Evolutionary conservation across 2,113 vertebrate genomes (phyloP).

Genomic region (Elaphurus davidianus): DNA sequence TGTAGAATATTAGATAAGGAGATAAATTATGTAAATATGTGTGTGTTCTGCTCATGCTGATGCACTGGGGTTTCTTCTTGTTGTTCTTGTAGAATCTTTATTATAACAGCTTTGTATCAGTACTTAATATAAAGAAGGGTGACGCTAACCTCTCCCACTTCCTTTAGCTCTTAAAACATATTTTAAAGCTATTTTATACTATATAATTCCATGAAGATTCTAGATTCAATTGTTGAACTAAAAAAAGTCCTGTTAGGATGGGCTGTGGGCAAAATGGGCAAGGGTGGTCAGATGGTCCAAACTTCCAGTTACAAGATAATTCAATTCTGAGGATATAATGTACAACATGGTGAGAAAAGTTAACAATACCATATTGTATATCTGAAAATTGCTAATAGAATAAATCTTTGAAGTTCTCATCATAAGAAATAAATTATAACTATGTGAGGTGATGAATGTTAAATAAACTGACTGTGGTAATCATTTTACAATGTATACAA

Average conservation of each 20-base stretch:
- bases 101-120: not conserved
- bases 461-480: not conserved
- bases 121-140: not conserved
- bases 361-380: not conserved
- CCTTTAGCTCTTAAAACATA: not conserved
- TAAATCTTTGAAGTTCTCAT: not conserved
- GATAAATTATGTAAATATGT: not conserved
- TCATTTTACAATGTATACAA: not conserved
- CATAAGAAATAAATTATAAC: not conserved
- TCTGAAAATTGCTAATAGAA: not conserved
- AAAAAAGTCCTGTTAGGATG: not conserved
- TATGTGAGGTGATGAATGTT: not conserved
- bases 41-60: not conserved
- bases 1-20: not conserved
- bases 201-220: not conserved
- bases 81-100: not conserved
- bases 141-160: not conserved
- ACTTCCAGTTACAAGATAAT: not conserved
- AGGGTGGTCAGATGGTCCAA: not conserved
- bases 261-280: not conserved
- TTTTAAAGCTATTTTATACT: not conserved
- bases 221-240: not conserved
- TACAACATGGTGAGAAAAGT: not conserved
- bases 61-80: not conserved
- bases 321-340: not conserved